A percentile compares a stretch with the other conserved stretches of the same genome.
Conservation (phyloP, 2,113 vertebrate genomes). For the Macaca mulatta region DNA sequence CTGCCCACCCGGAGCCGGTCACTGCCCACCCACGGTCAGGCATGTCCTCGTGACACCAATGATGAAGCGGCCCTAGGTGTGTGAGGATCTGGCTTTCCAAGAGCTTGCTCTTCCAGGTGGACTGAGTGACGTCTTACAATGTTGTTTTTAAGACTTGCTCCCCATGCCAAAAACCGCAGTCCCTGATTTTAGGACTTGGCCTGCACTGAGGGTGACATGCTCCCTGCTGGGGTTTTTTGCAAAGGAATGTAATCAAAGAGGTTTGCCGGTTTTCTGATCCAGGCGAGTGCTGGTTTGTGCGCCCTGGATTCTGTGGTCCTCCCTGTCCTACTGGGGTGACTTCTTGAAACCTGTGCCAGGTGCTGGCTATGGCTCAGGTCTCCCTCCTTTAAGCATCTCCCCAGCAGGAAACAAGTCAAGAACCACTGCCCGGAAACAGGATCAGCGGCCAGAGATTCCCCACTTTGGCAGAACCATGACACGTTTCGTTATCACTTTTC, state of each 20-base stretch:
- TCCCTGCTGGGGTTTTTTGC: not conserved
- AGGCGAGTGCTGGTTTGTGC: not conserved
- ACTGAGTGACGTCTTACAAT: not conserved
- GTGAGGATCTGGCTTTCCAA: not conserved
- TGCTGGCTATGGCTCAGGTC: not conserved
- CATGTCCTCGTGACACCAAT: accelerated
- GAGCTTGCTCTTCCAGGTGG: not conserved
- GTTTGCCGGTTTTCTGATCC: accelerated
- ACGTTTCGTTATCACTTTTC: not conserved
- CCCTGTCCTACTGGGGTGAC: not conserved
- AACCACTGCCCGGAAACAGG: accelerated
- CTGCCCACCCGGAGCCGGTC: not conserved
- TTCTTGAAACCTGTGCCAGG: not conserved
- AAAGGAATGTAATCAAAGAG: not conserved
- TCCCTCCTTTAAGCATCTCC: not conserved
- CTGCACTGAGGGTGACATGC: not conserved
- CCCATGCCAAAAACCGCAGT: not conserved
- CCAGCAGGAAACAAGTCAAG: not conserved
- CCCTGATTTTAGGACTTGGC: too few relatives aligned
- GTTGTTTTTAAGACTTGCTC: not conserved
- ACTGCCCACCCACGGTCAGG: not conserved
- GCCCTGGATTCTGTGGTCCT: not conserved
- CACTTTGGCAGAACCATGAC: not conserved
- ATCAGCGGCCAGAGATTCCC: not conserved
- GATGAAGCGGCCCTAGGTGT: not conserved